These are phyloP conservation scores for Chromobotia macracanthus DNA, from an alignment of 2,797 vertebrate genomes.

Conservation along the genomic window DNA sequence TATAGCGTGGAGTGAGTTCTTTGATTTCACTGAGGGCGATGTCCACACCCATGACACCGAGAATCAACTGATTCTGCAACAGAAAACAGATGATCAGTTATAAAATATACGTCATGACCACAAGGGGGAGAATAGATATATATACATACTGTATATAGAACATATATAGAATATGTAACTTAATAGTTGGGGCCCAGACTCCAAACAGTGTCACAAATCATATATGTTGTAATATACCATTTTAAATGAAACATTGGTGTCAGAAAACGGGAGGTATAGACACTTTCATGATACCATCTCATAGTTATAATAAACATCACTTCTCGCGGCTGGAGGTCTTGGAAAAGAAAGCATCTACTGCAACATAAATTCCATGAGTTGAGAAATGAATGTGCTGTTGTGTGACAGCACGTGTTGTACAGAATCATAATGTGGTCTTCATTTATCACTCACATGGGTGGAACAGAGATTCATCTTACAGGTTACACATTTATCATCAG, in stretches of 20 bases:
- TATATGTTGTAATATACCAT: background rate
- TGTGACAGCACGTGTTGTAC: background rate
- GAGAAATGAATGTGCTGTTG: background rate
- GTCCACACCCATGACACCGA: constrained; percentile 97
- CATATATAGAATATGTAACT: too few species aligned
- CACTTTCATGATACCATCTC: too few species aligned
- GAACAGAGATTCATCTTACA: background rate
- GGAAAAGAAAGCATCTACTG: background rate
- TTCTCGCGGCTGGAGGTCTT: background rate
- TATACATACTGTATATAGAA: too few species aligned
- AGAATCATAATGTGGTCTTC: background rate
- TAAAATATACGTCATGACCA: constrained; percentile 24
- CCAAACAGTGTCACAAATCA: background rate
- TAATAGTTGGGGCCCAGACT: background rate
- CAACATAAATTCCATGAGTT: background rate
- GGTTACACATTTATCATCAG: background rate
- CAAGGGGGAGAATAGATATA: constrained; percentile 55
- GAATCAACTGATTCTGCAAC: constrained; percentile 93
- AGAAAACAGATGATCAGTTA: background rate
- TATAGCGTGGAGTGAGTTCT: constrained; percentile 93
- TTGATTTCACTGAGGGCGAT: constrained; percentile 95
- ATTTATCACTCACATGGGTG: background rate
- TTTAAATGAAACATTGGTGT: background rate
- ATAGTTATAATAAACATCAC: background rate
- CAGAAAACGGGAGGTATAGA: too few species aligned